Evolutionary conservation across 2,113 vertebrate genomes (phyloP), one percentile per base, ranked within the genome.

Genomic region (Emydocephalus ijimae): DNA sequence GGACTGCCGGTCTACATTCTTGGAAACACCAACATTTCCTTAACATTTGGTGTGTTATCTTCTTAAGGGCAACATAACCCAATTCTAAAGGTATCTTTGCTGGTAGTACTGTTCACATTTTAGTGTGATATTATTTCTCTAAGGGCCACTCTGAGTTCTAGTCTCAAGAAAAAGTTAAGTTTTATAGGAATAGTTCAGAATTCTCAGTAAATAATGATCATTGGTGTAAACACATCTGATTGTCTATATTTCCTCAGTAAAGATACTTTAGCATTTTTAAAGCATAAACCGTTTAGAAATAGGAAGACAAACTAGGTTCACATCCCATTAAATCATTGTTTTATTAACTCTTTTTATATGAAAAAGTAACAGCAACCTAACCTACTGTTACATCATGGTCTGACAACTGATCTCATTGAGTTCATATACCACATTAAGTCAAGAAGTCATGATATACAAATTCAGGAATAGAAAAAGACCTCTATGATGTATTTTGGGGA

Each of bases 51-150:
- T 34, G 87, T 12, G 11, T n/a, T 85, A 24, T 69, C 24, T 87
- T 21, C 26, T 56, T 69, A 74, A 39, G 29, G 5, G 1, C 0
- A 2, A 0, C 0, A n/a, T 0, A 10, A 91, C 48, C 85, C 0
- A 0, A 39, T 0, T 1, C 18, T 15, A 34, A 91, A 89, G 3
- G 39, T 29, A 85, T n/a, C 52, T 87, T 85, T 11, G 39, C 0
- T 43, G 55, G 43, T 21, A 34, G 59, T 56, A 54, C 5, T 85
- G 81, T 43, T 24, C 14, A 94, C 45, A 45, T 34, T 12, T 2
- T 45, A 88, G 39, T 93, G 87, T n/a, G 59, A 52, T 48, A 54
- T 50, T 0, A 61, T 59, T 81, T 85, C 43, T 48, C 20, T 85
- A 55, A 86, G 9, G n/a, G 7, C 5, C 15, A 45, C 56, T 85